Base-by-base conservation (phyloP, 1,140 invertebrate species). In the Drosophila gunungcola region DNA sequence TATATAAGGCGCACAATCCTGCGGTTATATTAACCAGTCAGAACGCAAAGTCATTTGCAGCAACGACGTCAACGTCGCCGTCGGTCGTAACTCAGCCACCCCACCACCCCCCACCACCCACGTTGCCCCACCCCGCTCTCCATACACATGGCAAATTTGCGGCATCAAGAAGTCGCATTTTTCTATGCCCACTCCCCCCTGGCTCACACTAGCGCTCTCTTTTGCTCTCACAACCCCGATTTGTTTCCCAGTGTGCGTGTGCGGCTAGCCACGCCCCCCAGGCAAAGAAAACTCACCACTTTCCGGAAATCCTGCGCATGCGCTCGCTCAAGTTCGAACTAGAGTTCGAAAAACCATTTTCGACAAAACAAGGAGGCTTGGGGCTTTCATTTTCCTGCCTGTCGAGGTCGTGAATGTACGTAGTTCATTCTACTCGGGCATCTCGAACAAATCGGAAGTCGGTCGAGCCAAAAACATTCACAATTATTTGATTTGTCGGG, bases 1-100 rank as follows among this genome's bases (percentile, higher is more conserved):
- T 63, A 69, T 46, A 60, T 67, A 69, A 73, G 62, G 52, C 75
- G 57, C 82, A 70, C 78, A 85, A 80, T 91, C 79, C 91, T 92
- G 91, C 77, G 91, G 91, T 92, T 92, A 92, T 92, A 92, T 92
- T 92, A 92, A 91, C 91, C 91, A 92, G 91, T 92, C 88, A 92
- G 88, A 90, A 83, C 78, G 80, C 86, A 91, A 91, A 91, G 90
- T 91, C 90, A 91, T 81, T 80, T 73, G 73, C 52, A 68, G 80
- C 70, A 53, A 49, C 73, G 79, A 46, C 49, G 54, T 16, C 64
- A 64, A 36, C 73, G 79, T 52, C 49, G 54, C 34, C 62, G 42
- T 61, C 55, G 57, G 51, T 54, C 65, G 51, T 64, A 61, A 73
- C 73, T 60, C 60, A 61, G 41, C 43, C 13, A 16, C 45, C 53